Evolutionary conservation across 1,140 invertebrate species (phyloP).

Genomic region (Penaeus chinensis): DNA sequence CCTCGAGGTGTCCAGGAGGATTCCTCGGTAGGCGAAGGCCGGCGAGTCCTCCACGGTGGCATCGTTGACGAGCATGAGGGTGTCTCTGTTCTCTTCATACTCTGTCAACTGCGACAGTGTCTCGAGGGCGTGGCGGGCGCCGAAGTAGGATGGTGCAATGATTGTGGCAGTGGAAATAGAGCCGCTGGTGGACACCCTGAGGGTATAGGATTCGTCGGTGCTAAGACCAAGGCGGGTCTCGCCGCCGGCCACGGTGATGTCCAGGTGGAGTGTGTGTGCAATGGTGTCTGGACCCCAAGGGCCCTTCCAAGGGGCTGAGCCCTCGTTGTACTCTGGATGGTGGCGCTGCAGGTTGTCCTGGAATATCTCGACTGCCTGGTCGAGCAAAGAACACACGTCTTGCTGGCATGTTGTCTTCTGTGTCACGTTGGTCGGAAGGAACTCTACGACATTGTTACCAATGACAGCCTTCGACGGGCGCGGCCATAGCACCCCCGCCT

Average conservation of each 20-base stretch:
- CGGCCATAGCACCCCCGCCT: slow-evolving; percentile 30
- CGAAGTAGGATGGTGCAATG: slow-evolving; percentile 65
- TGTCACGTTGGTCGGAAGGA: slow-evolving; percentile 14
- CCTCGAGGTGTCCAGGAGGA: slow-evolving; percentile 61
- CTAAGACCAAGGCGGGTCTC: slow-evolving; percentile 71
- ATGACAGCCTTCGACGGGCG: background rate
- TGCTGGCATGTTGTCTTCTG: background rate
- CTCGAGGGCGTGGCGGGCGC: slow-evolving; percentile 66
- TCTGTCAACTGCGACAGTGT: slow-evolving; percentile 66
- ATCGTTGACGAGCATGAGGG: slow-evolving; percentile 32
- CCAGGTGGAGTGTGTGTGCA: background rate
- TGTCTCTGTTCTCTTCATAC: slow-evolving; percentile 55
- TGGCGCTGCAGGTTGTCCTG: slow-evolving; percentile 40
- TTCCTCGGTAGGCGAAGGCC: slow-evolving; percentile 56
- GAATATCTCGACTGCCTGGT: slow-evolving; percentile 31
- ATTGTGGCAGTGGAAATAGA: slow-evolving; percentile 64
- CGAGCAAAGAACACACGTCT: background rate
- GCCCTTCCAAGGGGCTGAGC: background rate
- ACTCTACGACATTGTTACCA: background rate
- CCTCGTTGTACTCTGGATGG: slow-evolving; percentile 26
- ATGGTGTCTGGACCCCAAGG: background rate
- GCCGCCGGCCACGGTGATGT: slow-evolving; percentile 46
- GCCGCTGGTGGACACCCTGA: slow-evolving; percentile 68
- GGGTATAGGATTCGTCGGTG: slow-evolving; percentile 77
- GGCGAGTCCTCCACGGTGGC: slow-evolving; percentile 48